A percentile compares a stretch with the other conserved stretches of the same genome.
Conservation (phyloP, 2,888 invertebrate genomes). For the Chrysomela aeneicollis region DNA sequence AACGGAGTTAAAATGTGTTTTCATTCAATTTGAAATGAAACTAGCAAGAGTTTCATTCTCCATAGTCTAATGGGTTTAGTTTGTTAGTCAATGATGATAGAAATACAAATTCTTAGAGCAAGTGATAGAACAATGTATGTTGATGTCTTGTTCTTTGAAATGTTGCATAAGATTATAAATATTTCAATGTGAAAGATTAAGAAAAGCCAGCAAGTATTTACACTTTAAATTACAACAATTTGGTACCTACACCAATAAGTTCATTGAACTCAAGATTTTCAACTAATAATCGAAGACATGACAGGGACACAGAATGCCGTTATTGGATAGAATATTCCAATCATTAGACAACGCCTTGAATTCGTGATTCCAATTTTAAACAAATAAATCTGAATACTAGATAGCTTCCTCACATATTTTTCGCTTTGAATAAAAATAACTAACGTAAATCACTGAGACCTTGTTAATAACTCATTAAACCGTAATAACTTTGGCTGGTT, state of each 20-base stretch:
- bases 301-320: not conserved
- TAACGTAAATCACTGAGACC: not conserved
- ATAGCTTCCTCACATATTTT: slow-evolving; percentile 1
- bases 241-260: slow-evolving; percentile 8
- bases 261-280: slow-evolving; percentile 16
- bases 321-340: slow-evolving; percentile 14
- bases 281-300: not conserved
- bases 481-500: slow-evolving; percentile 21
- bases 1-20: slow-evolving; percentile 11
- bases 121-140: not conserved
- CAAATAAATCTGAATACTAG: slow-evolving; percentile 13
- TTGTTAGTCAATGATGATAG: no score
- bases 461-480: slow-evolving; percentile 18
- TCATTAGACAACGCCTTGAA: slow-evolving; percentile 33
- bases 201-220: no score
- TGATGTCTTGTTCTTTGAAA: no score
- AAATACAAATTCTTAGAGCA: not conserved
- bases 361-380: slow-evolving; percentile 21
- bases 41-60: not conserved
- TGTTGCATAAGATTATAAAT: no score
- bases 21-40: not conserved
- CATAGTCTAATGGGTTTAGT: no score
- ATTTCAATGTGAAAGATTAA: no score
- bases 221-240: no score
- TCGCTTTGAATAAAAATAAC: not conserved